phyloP scores from a whole-genome alignment of 2,888 invertebrate genomes.

The Cantharis rustica region DNA sequence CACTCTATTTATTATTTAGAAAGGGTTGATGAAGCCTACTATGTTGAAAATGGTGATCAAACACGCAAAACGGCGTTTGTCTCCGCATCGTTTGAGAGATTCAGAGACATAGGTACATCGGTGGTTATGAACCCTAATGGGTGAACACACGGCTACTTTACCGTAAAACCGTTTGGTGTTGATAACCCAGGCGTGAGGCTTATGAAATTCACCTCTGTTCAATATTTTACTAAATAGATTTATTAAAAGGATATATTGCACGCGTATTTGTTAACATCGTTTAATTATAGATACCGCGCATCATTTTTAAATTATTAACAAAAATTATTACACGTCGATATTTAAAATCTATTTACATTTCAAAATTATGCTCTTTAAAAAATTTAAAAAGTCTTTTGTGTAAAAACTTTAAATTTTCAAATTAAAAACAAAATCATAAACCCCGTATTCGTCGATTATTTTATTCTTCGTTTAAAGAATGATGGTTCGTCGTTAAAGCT shows the following conservation, averaged over 20 bases:
- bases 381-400: too few relatives aligned
- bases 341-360: background rate
- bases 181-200: conserved; percentile 54
- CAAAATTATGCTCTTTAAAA: too few relatives aligned
- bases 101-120: conserved; percentile 30
- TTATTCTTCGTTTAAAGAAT: too few relatives aligned
- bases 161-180: conserved; percentile 56
- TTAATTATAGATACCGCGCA: background rate
- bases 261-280: background rate
- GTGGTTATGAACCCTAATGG: conserved; percentile 37
- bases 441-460: too few relatives aligned
- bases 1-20: conserved; percentile 25
- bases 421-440: too few relatives aligned
- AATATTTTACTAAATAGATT: conserved; percentile 33
- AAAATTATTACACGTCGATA: background rate
- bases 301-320: background rate
- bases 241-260: conserved; percentile 15
- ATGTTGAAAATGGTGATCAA: conserved; percentile 29
- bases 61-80: conserved; percentile 31
- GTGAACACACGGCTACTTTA: conserved; percentile 51
- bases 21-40: conserved; percentile 23
- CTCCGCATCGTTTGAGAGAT: conserved; percentile 33
- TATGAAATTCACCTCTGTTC: conserved; percentile 41
- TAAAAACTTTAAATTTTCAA: too few relatives aligned
- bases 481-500: too few relatives aligned